A percentile compares a stretch with the other conserved stretches of the same genome.
Evolutionary conservation across 2,888 invertebrate genomes (phyloP).

Genomic region (Drosophila ezoana): DNA sequence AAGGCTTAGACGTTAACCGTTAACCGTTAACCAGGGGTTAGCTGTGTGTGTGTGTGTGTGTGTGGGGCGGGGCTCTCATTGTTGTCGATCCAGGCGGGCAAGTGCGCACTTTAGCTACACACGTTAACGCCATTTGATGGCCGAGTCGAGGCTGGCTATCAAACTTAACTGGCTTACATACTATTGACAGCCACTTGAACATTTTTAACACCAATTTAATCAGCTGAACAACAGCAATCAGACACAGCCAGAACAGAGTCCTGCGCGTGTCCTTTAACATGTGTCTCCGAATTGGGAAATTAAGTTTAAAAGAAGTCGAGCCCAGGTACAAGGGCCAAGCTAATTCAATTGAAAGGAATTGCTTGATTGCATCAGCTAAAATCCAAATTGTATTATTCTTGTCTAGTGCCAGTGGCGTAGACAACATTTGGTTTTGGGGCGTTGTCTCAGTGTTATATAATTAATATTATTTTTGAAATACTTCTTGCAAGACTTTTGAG

Average conservation of each 20-base stretch:
- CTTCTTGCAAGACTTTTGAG: no score
- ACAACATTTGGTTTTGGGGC: background rate
- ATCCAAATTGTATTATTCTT: slow-evolving; percentile 17
- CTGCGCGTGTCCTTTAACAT: slow-evolving; percentile 18
- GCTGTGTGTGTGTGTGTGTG: background rate
- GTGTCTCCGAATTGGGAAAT: slow-evolving; percentile 6
- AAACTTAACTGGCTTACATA: slow-evolving; percentile 72
- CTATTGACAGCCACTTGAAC: slow-evolving; percentile 71
- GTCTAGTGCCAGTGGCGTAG: background rate
- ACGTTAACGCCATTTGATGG: slow-evolving; percentile 69
- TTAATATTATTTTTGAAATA: no score
- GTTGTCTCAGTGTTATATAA: no score
- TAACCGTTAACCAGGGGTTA: slow-evolving; percentile 49
- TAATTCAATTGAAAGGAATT: slow-evolving; percentile 11
- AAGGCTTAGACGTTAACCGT: slow-evolving; percentile 69
- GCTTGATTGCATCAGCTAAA: slow-evolving; percentile 10
- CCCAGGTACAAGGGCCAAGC: slow-evolving; percentile 1
- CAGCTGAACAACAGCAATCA: slow-evolving; percentile 56
- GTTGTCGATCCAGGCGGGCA: slow-evolving; percentile 40
- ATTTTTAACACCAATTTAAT: slow-evolving; percentile 77
- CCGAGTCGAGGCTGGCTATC: slow-evolving; percentile 55
- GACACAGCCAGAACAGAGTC: slow-evolving; percentile 6
- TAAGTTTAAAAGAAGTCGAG: background rate
- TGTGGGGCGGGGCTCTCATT: background rate
- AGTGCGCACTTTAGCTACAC: slow-evolving; percentile 77